Evolutionary conservation across 2,797 vertebrate species (phyloP), one percentile per base, ranked within the genome.

Genomic region (Acipenser oxyrinchus): DNA sequence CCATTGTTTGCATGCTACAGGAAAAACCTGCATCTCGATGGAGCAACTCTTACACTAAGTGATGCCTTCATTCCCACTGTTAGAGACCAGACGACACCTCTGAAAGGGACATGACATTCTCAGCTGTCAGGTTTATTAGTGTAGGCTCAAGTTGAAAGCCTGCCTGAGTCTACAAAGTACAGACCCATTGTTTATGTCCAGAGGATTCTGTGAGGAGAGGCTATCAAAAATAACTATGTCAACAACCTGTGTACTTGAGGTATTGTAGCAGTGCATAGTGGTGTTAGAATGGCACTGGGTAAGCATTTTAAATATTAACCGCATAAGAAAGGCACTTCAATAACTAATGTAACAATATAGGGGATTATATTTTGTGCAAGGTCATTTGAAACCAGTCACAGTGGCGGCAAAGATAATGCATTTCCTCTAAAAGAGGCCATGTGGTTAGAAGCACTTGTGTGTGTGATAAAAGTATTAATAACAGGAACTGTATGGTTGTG

Each of bases 101-200:
- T 69, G 68, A 53, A 60, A 70, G 66, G 67, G 60, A 70, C 69
- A 66, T 1, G 18, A 60, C 62, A 1, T 66, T 66, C 71, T 79
- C 78, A 78, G 76, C 77, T 79, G 76, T 73, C 65, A 37, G 69
- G 66, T 66, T 79, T 75, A 70, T 76, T 79, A 61, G 70, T 63
- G 6, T 72, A 69, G 60, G 69, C 73, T 71, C 67, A 69, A 72
- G 66, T 68, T 71, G 63, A 76, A 75, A 73, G 69, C 61, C 50
- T 71, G 64, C 63, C 58, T 60, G 70, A 67, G 68, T 0, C 11
- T 67, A 64, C 49, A 48, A 71, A 71, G 65, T 72, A 70, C 0
- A 0, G 61, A 72, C n/a, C 2, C 0, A 18, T 50, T 77, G 77
- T 77, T 81, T 79, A 72, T 73, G 53, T 79, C 74, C 78, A 79